A percentile compares a stretch with the other conserved stretches of the same genome.
Evolutionary conservation across 2,113 vertebrate genomes (phyloP).

Genomic region (Amia ocellicauda): DNA sequence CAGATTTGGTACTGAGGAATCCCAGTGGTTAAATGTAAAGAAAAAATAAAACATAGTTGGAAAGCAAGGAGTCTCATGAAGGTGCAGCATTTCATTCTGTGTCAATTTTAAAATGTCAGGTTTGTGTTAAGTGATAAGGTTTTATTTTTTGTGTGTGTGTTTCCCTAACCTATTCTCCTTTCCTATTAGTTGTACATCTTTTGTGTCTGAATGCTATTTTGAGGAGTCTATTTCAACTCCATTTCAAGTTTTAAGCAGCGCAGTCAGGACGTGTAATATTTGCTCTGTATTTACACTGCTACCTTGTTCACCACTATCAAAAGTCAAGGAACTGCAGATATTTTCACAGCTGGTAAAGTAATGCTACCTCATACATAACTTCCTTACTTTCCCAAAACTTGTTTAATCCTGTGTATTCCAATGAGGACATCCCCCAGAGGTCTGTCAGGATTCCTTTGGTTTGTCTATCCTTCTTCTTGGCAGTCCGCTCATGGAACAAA

Average conservation of each 20-base stretch:
- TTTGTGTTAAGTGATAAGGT: too few species aligned
- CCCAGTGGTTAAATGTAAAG: too few species aligned
- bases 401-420: slow-evolving; percentile 32
- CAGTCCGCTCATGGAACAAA: slow-evolving; percentile 1
- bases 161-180: too few species aligned
- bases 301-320: slow-evolving; percentile 27
- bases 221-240: slow-evolving; percentile 27
- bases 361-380: slow-evolving; percentile 51
- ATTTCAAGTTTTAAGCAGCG: slow-evolving; percentile 39
- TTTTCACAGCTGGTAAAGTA: slow-evolving; percentile 65
- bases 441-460: slow-evolving; percentile 28
- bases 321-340: slow-evolving; percentile 54
- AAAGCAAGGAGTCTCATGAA: too few species aligned
- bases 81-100: too few species aligned
- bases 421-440: slow-evolving; percentile 24
- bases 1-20: too few species aligned
- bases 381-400: slow-evolving; percentile 26
- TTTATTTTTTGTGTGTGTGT: too few species aligned
- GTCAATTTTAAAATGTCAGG: too few species aligned
- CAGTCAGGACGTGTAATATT: slow-evolving; percentile 46
- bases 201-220: slow-evolving; percentile 29
- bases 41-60: too few species aligned
- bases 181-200: too few species aligned
- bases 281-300: slow-evolving; percentile 40
- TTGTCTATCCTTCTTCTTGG: slow-evolving; percentile 23